Base-by-base conservation (phyloP, 2,888 invertebrate species). In the Lasioglossum villosulum region DNA sequence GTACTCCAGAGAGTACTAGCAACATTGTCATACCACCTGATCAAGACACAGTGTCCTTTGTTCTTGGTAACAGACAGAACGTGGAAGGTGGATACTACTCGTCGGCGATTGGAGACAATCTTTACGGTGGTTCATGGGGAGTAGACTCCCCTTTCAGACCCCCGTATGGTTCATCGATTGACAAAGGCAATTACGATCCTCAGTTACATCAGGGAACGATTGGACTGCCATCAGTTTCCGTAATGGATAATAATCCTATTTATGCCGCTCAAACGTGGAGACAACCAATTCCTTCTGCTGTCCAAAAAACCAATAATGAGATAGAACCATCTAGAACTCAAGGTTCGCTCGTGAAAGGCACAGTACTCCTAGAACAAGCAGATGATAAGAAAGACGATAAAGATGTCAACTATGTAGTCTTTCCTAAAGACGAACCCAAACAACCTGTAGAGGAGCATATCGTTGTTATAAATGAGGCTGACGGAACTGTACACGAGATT, bases 11-110 rank as follows among this genome's bases (percentile, higher is more conserved):
- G 10, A 96, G 96, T 89, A 96, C 96, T n/a, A 97, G 96, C 88
- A 97, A 96, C 84, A 96, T 97, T 45, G 96, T 96, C 48, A 96
- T 97, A 72, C 96, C 96, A 0, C 96, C 96, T 0, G 96, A 96
- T 77, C 97, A 97, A 92, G 96, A 97, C 82, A 96, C 96, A 0
- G 96, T 97, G 0, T 96, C 96, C 0, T 97, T 97, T 91, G 96
- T 97, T 0, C 95, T 97, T 1, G 97, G 97, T 6, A 96, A 97
- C 89, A 96, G 96, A 81, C 97, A 97, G 90, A 96, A 96, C 82
- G 96, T 97, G 0, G 95, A 95, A 48, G 95, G 95, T 72, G 90
- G 91, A 6, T 94, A 94, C 75, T 94, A 95, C 39, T 95, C 95
- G 30, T 93, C 95, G 2, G 95, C 96, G 0, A 93, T 96, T 48